phyloP scores from a whole-genome alignment of 2,797 vertebrate genomes.

The Ara ararauna region DNA sequence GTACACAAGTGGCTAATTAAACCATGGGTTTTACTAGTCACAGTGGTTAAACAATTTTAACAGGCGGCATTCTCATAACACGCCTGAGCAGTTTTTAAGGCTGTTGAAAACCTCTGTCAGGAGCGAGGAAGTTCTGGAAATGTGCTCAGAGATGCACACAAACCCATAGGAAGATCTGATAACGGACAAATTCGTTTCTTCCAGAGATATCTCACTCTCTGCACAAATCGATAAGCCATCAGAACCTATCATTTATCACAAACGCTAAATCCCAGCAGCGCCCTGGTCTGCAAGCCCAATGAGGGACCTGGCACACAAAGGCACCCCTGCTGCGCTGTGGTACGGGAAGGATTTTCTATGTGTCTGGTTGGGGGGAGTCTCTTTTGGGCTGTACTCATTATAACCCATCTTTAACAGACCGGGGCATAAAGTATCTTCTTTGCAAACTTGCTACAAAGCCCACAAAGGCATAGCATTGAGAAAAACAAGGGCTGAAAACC shows the following conservation, averaged over 20 bases:
- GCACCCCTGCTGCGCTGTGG: not conserved
- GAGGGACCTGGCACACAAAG: not conserved
- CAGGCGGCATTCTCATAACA: not conserved
- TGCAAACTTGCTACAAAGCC: constrained; percentile 9
- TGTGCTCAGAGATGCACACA: not conserved
- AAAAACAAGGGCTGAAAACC: not conserved
- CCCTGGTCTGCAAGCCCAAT: constrained; percentile 11
- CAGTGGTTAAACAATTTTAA: constrained; percentile 42
- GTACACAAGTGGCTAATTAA: constrained; percentile 40
- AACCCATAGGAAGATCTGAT: constrained; percentile 16
- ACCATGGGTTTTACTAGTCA: constrained; percentile 9
- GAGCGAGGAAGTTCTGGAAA: not conserved
- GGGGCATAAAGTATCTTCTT: not conserved
- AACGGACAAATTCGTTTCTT: not conserved
- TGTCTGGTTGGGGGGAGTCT: not conserved
- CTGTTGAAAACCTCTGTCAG: not conserved
- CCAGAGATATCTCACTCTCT: constrained; percentile 37
- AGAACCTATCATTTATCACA: constrained; percentile 45
- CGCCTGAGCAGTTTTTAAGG: not conserved
- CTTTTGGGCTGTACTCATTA: not conserved
- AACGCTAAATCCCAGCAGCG: not conserved
- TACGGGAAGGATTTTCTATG: not conserved
- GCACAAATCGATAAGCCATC: constrained; percentile 42
- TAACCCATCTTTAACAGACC: not conserved
- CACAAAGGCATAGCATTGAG: not conserved